Evolutionary conservation across 1,140 invertebrate species (phyloP).

Genomic region (Eurosta solidaginis): DNA sequence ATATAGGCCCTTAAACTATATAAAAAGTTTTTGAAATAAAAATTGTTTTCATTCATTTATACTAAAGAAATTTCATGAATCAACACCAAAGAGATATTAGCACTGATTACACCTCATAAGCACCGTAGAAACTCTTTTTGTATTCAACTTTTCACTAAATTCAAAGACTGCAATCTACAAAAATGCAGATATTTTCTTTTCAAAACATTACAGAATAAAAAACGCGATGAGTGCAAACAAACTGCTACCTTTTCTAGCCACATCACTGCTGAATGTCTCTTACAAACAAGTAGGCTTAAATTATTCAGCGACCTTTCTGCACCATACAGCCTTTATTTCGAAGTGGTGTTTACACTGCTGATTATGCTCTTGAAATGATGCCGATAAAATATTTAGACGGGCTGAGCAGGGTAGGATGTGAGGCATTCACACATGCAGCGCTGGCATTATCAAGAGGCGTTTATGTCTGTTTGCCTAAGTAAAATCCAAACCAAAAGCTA

Average conservation of each 20-base stretch:
- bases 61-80: neutral
- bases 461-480: no score
- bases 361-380: neutral
- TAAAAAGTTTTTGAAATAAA: neutral
- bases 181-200: neutral
- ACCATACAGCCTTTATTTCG: neutral
- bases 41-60: neutral
- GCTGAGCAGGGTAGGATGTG: no score
- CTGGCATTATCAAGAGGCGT: no score
- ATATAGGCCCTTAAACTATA: no score
- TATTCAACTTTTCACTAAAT: neutral
- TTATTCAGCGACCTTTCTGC: neutral
- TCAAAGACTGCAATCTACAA: neutral
- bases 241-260: neutral
- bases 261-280: neutral
- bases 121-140: neutral
- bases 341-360: neutral
- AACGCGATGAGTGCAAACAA: neutral
- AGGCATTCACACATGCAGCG: neutral
- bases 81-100: neutral
- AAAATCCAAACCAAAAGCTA: no score
- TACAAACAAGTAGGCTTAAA: neutral
- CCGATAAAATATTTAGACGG: neutral
- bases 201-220: neutral
- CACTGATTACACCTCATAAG: neutral